Percentiles rank a stretch among this genome's conserved stretches.
Conservation (phyloP, 2,113 vertebrate species). For the Aplodontia rufa region DNA sequence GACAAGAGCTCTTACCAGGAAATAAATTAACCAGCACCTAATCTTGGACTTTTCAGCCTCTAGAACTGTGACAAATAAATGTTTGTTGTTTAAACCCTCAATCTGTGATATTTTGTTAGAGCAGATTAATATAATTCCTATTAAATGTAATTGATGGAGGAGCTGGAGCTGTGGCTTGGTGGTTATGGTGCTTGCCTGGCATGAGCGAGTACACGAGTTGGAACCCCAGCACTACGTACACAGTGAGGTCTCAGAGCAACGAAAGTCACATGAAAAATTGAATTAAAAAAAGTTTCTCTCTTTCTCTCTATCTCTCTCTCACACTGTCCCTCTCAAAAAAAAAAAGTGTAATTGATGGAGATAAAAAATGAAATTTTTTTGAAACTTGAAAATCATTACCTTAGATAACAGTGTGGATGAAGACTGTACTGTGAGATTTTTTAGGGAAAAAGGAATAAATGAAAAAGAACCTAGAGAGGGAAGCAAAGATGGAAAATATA, state of each 20-base stretch:
- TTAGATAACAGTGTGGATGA: background rate
- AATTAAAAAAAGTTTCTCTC: too few relatives aligned
- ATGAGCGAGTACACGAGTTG: too few relatives aligned
- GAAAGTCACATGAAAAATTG: too few relatives aligned
- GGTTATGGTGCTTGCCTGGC: too few relatives aligned
- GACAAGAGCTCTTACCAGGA: background rate
- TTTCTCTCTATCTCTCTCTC: too few relatives aligned
- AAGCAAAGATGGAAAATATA: background rate
- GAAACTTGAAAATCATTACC: background rate
- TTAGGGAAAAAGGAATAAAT: background rate
- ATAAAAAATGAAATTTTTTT: background rate
- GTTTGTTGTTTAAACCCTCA: background rate
- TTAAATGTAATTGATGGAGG: background rate
- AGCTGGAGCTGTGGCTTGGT: too few relatives aligned
- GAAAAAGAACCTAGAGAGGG: too few relatives aligned
- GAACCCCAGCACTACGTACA: too few relatives aligned
- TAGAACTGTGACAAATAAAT: background rate
- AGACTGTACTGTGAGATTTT: background rate
- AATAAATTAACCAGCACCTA: background rate
- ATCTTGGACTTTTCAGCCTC: background rate
- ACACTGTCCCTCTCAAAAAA: too few relatives aligned
- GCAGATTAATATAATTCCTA: background rate
- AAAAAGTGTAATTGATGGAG: background rate
- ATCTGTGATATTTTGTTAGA: background rate
- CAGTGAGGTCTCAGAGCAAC: too few relatives aligned